A percentile compares a stretch with the other conserved stretches of the same genome.
These are phyloP conservation scores for Amphipyra tragopoginis DNA, from an alignment of 2,888 invertebrate species.

Conservation along the genomic window DNA sequence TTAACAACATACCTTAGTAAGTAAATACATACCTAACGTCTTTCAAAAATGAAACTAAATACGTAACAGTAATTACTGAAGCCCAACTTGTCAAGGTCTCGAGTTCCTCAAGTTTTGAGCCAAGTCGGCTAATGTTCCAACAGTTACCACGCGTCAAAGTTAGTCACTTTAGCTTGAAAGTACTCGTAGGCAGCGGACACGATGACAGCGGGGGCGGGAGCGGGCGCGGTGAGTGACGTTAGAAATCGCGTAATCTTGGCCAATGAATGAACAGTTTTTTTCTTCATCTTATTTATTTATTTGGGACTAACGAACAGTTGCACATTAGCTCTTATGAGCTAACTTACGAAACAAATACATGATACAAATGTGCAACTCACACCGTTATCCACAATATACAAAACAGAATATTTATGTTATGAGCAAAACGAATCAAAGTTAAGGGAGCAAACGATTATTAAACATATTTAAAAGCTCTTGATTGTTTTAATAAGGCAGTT, in stretches of 20 bases:
- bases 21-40: neutral
- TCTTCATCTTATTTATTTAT: too few species aligned
- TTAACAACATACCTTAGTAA: neutral
- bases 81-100: slow-evolving; percentile 55
- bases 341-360: too few species aligned
- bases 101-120: slow-evolving; percentile 54
- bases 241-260: neutral
- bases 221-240: neutral
- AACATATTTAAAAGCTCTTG: too few species aligned
- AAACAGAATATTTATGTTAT: too few species aligned
- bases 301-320: too few species aligned
- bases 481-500: too few species aligned
- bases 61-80: slow-evolving; percentile 52
- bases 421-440: too few species aligned
- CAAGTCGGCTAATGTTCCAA: slow-evolving; percentile 60
- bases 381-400: too few species aligned
- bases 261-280: too few species aligned
- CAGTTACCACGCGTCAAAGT: slow-evolving; percentile 65
- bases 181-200: slow-evolving; percentile 6
- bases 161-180: slow-evolving; percentile 46
- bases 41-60: slow-evolving; percentile 44
- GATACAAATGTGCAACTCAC: too few species aligned
- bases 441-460: too few species aligned
- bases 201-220: slow-evolving; percentile 23
- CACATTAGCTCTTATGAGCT: too few species aligned